A percentile compares a stretch with the other conserved stretches of the same genome.
These are phyloP conservation scores for Sebastes goodei DNA, from an alignment of 2,797 vertebrate genomes.

Conservation along the genomic window DNA sequence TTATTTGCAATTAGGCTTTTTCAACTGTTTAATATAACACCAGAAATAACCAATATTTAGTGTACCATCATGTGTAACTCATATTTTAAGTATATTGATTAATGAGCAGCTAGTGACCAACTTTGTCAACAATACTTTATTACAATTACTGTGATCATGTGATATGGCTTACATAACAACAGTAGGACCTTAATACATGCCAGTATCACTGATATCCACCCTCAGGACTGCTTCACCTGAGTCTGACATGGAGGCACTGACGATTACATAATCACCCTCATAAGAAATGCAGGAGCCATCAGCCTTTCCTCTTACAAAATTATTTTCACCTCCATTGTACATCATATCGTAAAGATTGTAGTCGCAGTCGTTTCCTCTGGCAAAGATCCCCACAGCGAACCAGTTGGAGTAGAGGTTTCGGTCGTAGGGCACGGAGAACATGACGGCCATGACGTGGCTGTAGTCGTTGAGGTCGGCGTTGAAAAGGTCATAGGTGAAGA, in stretches of 20 bases:
- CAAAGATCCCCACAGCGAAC: slow-evolving; percentile 69
- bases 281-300: slow-evolving; percentile 56
- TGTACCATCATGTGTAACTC: neutral
- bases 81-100: neutral
- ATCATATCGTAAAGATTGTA: slow-evolving; percentile 59
- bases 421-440: slow-evolving; percentile 75
- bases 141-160: neutral
- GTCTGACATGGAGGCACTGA: slow-evolving; percentile 69
- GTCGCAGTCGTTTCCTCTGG: slow-evolving; percentile 50
- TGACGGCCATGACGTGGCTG: slow-evolving; percentile 62
- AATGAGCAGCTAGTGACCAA: neutral
- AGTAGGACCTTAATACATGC: slow-evolving; percentile 39
- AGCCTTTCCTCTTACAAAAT: slow-evolving; percentile 58
- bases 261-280: slow-evolving; percentile 42
- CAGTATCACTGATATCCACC: slow-evolving; percentile 58
- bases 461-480: slow-evolving; percentile 50
- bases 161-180: neutral
- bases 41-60: neutral
- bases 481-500: slow-evolving; percentile 71
- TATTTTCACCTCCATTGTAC: slow-evolving; percentile 59
- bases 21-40: neutral
- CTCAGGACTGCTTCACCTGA: slow-evolving; percentile 52
- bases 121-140: neutral
- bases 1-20: neutral
- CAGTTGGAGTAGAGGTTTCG: slow-evolving; percentile 69